Percentiles rank a stretch among this genome's conserved stretches.
phyloP scores from a whole-genome alignment of 2,113 vertebrate genomes.

The Leiothrix lutea region DNA sequence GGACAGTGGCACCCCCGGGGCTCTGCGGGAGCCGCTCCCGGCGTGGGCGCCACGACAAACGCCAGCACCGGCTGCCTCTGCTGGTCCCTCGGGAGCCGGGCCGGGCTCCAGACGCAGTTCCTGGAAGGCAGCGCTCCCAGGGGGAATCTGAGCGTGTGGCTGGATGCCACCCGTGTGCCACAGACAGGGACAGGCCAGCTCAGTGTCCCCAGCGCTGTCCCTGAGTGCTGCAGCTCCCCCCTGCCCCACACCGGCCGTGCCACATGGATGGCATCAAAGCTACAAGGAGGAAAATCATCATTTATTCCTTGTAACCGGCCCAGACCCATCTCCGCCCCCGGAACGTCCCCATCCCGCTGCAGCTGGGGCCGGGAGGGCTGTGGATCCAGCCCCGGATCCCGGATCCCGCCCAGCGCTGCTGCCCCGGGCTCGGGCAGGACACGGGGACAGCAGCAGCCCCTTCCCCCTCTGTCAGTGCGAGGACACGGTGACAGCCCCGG shows the following conservation, averaged over 20 bases:
- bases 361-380: accelerated
- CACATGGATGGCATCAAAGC: background rate
- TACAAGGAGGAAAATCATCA: accelerated
- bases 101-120: accelerated
- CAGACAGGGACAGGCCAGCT: accelerated
- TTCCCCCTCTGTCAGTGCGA: accelerated
- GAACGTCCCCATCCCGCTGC: accelerated
- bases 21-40: background rate
- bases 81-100: background rate
- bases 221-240: background rate
- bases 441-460: accelerated
- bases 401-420: accelerated
- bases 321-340: accelerated
- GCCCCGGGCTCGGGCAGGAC: background rate
- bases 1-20: background rate
- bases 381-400: accelerated
- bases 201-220: accelerated
- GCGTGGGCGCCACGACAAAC: accelerated
- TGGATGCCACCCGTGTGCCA: background rate
- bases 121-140: background rate
- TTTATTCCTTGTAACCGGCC: background rate
- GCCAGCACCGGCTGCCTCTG: accelerated
- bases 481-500: accelerated
- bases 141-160: accelerated
- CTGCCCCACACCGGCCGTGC: too few relatives aligned